Percentiles rank a stretch among this genome's conserved stretches.
These are phyloP conservation scores for Aplysina aerophoba DNA, from an alignment of 37 sponge, comb jelly and placozoan species.

Conservation along the genomic window DNA sequence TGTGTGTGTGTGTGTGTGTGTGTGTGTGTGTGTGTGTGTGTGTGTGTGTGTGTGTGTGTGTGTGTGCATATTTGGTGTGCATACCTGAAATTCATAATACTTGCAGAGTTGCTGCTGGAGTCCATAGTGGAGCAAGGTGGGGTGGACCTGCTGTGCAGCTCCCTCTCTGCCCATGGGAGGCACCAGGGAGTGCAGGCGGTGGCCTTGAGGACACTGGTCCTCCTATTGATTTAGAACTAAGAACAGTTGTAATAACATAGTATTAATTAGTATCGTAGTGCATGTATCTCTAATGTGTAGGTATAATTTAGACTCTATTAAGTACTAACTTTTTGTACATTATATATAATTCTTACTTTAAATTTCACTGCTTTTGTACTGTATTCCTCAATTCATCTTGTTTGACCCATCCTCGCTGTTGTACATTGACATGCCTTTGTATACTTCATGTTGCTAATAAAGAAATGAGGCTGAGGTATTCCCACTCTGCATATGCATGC, in stretches of 20 bases:
- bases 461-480: not conserved
- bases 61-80: slow-evolving; percentile 7
- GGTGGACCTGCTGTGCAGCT: too few relatives aligned
- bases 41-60: slow-evolving; percentile 9
- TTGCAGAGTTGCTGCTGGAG: too few relatives aligned
- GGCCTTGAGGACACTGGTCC: too few relatives aligned
- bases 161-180: too few relatives aligned
- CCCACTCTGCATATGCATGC: too few relatives aligned
- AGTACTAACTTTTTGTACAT: not conserved
- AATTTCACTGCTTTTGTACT: not conserved
- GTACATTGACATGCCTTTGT: not conserved
- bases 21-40: slow-evolving; percentile 38
- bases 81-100: not conserved
- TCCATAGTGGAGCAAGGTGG: too few relatives aligned
- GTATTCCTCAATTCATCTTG: not conserved
- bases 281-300: not conserved
- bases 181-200: too few relatives aligned
- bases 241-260: not conserved
- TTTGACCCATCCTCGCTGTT: too few relatives aligned
- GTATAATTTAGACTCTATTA: not conserved
- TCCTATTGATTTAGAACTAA: not conserved
- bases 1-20: slow-evolving; percentile 49
- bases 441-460: not conserved
- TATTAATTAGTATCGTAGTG: not conserved
- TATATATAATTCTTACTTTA: not conserved